These are phyloP conservation scores for Andrena marginata DNA, from an alignment of 2,888 invertebrate genomes.

Conservation along the genomic window DNA sequence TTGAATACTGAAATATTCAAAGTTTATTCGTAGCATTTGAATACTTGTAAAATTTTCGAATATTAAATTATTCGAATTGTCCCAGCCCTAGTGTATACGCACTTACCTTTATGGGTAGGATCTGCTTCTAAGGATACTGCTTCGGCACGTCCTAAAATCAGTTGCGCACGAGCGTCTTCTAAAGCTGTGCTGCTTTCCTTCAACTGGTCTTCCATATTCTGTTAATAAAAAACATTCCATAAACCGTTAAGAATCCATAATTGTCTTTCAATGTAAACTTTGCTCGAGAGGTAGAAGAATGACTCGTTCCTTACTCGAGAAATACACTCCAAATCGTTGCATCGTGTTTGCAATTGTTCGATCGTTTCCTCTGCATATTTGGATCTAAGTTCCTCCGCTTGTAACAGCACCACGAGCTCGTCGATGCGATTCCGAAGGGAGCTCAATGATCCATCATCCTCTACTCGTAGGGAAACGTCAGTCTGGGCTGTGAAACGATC, in stretches of 20 bases:
- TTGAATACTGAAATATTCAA: too few relatives aligned
- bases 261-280: neutral
- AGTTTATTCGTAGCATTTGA: too few relatives aligned
- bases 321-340: conserved; percentile 56
- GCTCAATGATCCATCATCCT: conserved; percentile 17
- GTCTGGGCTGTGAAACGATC: neutral
- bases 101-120: conserved; percentile 74
- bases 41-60: too few relatives aligned
- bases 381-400: conserved; percentile 45
- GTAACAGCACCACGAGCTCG: conserved; percentile 51
- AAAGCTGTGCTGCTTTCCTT: conserved; percentile 67
- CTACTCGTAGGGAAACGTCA: conserved; percentile 24
- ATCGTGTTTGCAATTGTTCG: conserved; percentile 46
- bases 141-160: conserved; percentile 71
- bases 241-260: neutral
- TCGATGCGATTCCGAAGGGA: conserved; percentile 49
- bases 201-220: conserved; percentile 52
- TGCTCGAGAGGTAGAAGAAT: neutral
- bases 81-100: neutral
- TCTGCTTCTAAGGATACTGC: conserved; percentile 64
- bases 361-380: conserved; percentile 55
- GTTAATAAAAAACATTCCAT: neutral
- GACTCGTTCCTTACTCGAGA: conserved; percentile 53
- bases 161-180: conserved; percentile 73
- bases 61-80: too few relatives aligned